Base-by-base conservation (phyloP, 2,797 vertebrate genomes). In the Cetoscarus ocellatus region DNA sequence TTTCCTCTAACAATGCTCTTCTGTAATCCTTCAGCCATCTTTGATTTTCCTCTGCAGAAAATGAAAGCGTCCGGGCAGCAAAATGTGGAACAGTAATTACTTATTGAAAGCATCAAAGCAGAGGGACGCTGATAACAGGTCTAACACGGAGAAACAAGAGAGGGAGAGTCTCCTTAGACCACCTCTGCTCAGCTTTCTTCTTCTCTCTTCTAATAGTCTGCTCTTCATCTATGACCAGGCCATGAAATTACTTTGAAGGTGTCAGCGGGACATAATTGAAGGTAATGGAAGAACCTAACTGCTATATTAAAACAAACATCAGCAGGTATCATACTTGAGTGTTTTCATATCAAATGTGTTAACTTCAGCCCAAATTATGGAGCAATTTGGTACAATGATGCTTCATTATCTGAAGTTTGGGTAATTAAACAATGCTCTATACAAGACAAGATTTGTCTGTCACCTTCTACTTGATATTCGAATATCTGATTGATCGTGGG, bases 261-360 rank as follows among this genome's bases (percentile, higher is more conserved):
- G 72, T 73, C 82, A 84, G 61, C 56, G 61, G 57, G 47, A 76
- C 58, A 66, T 90, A 90, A 91, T 79, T 82, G 68, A 79, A 71
- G 79, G 54, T 79, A 86, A 90, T 90, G 83, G 89, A 84, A 81
- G 61, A 67, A 59, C 68, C 85, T 88, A 83, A 92, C 87, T 88
- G 85, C 73, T 77, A 90, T 88, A 82, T 84, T 45, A 35, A 40
- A 34, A 66, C 15, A 65, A 58, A 58, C 40, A n/a, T 1, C 45
- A 47, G 45, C 45, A 47, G 15, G 45, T 47, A 17, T 15, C 6
- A 10, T 40, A 27, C 27, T 27, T 27, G 27, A 27, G 27, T 27
- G 27, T 2, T 27, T 27, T 27, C 27, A 27, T 27, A 27, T 27
- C 27, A 27, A 27, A 27, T 27, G 27, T 27, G 27, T 27, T 27